Percentiles rank a stretch among this genome's conserved stretches.
These are phyloP conservation scores for Apis laboriosa DNA, from an alignment of 1,140 invertebrate species.

Conservation along the genomic window DNA sequence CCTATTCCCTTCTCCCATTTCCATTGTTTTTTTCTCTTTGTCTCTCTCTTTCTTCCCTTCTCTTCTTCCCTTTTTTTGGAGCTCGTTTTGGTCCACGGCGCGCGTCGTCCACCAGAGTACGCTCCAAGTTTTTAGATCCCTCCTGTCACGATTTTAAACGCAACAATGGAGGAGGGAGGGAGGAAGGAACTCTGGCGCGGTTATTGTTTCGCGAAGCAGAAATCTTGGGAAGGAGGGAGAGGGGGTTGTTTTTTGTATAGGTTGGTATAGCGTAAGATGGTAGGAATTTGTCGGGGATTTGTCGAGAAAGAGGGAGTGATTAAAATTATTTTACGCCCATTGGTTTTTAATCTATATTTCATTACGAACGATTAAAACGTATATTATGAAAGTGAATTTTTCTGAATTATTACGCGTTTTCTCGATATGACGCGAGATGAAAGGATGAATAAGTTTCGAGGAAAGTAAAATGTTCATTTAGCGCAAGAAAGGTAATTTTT, in stretches of 20 bases:
- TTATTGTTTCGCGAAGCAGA: not conserved
- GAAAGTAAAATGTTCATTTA: no score
- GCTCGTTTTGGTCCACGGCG: conserved; percentile 15
- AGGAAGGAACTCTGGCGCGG: no score
- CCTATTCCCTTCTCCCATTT: not conserved
- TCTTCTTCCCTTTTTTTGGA: not conserved
- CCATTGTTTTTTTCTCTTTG: not conserved
- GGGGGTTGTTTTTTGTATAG: not conserved
- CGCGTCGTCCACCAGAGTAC: not conserved
- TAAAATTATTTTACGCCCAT: not conserved
- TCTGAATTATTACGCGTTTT: no score
- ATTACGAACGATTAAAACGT: no score
- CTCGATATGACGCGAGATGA: no score
- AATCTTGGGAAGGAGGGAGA: not conserved
- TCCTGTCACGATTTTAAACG: not conserved
- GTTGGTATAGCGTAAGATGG: not conserved
- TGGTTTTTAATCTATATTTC: no score
- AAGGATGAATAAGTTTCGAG: no score
- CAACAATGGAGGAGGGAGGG: not conserved
- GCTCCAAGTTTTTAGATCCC: not conserved
- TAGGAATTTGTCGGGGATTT: not conserved
- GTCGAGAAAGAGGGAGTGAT: not conserved
- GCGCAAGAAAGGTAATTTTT: no score
- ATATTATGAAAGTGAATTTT: no score
- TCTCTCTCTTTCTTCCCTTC: not conserved